Evolutionary conservation across 2,888 invertebrate genomes (phyloP), one percentile per base, ranked within the genome.

Genomic region (Halictus quadricinctus): DNA sequence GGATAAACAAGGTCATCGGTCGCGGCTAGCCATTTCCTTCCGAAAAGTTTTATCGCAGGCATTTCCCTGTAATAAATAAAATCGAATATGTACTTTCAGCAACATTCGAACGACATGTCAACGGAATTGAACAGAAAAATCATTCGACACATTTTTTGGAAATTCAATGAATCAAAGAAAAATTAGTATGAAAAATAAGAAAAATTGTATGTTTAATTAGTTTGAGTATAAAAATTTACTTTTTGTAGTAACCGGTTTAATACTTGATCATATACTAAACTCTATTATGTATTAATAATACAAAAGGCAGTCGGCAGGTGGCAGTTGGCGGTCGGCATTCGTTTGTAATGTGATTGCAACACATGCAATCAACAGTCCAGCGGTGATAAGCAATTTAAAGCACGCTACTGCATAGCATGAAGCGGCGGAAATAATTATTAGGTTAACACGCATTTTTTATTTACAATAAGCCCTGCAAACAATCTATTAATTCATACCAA

Each of bases 1-100:
- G 98, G 98, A 94, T 98, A 98, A 72, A 98, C 98, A 93, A 98
- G 97, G 95, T 98, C 98, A 95, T 98, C 98, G 91, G 98, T 97
- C 92, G 97, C 98, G 92, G 98, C 97, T 92, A 97, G 96, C 98
- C 98, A 98, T 95, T 98, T 97, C 94, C 98, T 96, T 93, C 97
- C 97, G 94, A 98, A 98, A 88, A 98, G 96, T 94, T 97, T 96
- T 93, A 98, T 96, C 91, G 98, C 98, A 93, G 98, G 98, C 98
- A 98, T 98, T 89, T 88, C 81, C 73, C 85, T 88, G 76, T 60
- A 46, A 25, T 82, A 36, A 21, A 74, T 43, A 69, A 5, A 64
- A 64, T 13, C 4, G 58, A 66, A 60, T 72, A 48, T 46, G 2
- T 72, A 41, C 25, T 43, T 76, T 73, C 13, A 69, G 43, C 1